phyloP scores from a whole-genome alignment of 2,113 vertebrate genomes.

The Chaetops frenatus region DNA sequence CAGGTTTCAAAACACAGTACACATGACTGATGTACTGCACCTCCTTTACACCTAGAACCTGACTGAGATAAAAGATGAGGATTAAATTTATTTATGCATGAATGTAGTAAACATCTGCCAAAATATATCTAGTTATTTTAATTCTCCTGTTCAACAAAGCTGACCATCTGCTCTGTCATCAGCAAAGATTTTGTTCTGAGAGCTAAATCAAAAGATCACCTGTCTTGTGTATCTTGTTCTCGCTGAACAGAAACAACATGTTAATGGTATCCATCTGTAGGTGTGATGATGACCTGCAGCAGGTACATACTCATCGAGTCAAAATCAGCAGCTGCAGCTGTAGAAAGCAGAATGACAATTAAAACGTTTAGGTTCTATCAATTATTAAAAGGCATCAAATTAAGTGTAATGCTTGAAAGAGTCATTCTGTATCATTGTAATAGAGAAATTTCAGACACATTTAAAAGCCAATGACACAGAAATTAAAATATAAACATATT shows the following conservation, averaged over 20 bases:
- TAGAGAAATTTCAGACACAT: not conserved
- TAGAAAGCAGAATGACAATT: not conserved
- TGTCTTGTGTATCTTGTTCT: not conserved
- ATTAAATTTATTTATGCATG: constrained; percentile 4
- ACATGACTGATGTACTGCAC: not conserved
- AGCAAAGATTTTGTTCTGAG: constrained; percentile 26
- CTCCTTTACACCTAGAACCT: not conserved
- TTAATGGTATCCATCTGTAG: constrained; percentile 29
- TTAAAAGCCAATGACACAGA: not conserved
- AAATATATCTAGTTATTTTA: constrained; percentile 46
- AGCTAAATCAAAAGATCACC: constrained; percentile 42
- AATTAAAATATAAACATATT: not conserved
- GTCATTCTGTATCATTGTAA: not conserved
- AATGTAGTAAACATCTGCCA: constrained; percentile 37
- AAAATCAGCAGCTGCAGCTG: not conserved
- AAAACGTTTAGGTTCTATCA: not conserved
- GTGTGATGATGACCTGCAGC: not conserved
- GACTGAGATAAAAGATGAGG: not conserved
- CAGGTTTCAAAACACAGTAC: not conserved
- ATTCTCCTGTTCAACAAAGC: not conserved
- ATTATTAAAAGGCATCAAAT: not conserved
- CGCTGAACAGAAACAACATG: not conserved
- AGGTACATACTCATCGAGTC: not conserved
- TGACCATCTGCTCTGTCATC: constrained; percentile 58
- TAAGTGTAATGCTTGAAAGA: not conserved